Evolutionary conservation across 2,113 vertebrate genomes (phyloP), one percentile per base, ranked within the genome.

Genomic region (Cynopterus brachyotis): DNA sequence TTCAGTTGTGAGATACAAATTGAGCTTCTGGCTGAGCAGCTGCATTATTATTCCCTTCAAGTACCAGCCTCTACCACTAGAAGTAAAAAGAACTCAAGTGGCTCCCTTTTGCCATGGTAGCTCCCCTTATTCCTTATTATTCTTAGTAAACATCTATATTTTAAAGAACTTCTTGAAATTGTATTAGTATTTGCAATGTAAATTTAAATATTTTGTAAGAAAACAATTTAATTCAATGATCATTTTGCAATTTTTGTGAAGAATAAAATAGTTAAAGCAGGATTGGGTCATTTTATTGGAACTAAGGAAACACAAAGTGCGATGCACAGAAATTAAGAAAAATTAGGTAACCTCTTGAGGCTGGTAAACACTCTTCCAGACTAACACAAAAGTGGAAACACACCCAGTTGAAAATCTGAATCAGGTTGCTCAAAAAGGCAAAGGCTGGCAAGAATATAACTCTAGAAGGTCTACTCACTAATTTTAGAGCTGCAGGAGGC

Each of bases 181-280:
- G 69, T 70, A 87, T 35, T 87, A 11, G 45, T 70, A 76, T 57
- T 90, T 88, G 30, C 55, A 69, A 95, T n/a, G 55, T n/a, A n/a
- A 85, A 90, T 92, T 94, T 84, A 87, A 89, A 70, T 79, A 62
- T 76, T 96, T 91, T 66, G 84, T 84, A n/a, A 81, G 87, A 53
- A 45, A 95, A 70, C 28, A 95, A 79, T 72, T 62, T 59, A 62
- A 86, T 95, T 93, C 53, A 20, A 76, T 93, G 30, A 70, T 24
- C 13, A 12, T 92, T 80, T 87, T 57, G 15, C 42, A 62, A 59
- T 50, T 92, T 87, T 73, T 45, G 57, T 22, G 6, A 47, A 73
- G 35, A 81, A 96, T 75, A 28, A 75, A 97, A 67, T 30, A 79
- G 7, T 80, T 93, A 91, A 82, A 82, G 66, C 4, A 90, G 32